phyloP scores from a whole-genome alignment of 1,140 invertebrate species.

The Trichonephila clavipes region DNA sequence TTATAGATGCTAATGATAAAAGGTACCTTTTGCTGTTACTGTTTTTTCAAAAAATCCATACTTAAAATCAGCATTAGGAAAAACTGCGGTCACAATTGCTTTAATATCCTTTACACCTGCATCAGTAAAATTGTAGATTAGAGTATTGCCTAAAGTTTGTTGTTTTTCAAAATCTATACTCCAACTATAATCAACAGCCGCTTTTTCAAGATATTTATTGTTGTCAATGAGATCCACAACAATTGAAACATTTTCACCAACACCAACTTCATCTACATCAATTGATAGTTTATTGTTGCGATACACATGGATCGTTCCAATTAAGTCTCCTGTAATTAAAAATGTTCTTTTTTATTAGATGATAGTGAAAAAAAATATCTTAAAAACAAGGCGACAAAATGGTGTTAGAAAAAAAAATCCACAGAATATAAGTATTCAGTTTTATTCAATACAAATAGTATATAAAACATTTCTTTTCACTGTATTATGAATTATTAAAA shows the following conservation, averaged over 20 bases:
- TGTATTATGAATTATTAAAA: no score
- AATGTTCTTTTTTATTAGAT: not conserved
- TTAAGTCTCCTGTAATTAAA: slow-evolving; percentile 39
- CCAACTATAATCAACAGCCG: slow-evolving; percentile 60
- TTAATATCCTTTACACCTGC: slow-evolving; percentile 49
- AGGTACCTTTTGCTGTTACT: slow-evolving; percentile 58
- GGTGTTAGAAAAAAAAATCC: no score
- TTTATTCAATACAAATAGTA: no score
- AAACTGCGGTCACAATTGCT: slow-evolving; percentile 46
- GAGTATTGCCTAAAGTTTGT: slow-evolving; percentile 10
- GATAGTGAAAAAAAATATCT: not conserved
- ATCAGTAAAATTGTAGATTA: slow-evolving; percentile 61
- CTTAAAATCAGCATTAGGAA: slow-evolving; percentile 61
- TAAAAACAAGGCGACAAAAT: not conserved
- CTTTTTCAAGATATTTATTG: slow-evolving; percentile 28
- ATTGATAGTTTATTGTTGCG: not conserved
- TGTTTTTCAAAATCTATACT: slow-evolving; percentile 62
- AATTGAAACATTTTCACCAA: slow-evolving; percentile 57
- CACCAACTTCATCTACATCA: slow-evolving; percentile 67
- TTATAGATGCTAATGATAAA: not conserved
- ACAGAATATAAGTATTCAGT: no score
- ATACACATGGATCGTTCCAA: slow-evolving; percentile 54
- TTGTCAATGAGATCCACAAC: slow-evolving; percentile 1
- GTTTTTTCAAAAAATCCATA: slow-evolving; percentile 60
- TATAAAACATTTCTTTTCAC: no score